phyloP scores from a whole-genome alignment of 2,888 invertebrate genomes.

The Sarcophaga rosellei region DNA sequence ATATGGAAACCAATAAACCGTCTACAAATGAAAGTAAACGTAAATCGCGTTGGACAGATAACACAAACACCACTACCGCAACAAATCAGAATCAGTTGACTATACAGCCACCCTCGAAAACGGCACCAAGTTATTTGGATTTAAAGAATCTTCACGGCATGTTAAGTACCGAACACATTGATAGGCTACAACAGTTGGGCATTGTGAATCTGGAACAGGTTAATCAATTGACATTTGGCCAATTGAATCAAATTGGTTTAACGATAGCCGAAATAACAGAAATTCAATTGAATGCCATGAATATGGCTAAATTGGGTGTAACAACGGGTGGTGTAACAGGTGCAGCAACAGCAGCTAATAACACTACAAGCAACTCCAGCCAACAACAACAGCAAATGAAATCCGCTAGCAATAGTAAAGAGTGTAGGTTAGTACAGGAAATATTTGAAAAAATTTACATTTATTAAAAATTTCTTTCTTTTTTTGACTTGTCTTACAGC shows the following conservation, averaged over 20 bases:
- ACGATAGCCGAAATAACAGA: conserved; percentile 84
- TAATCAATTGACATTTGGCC: conserved; percentile 84
- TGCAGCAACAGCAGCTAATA: neutral
- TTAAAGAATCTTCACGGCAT: conserved; percentile 84
- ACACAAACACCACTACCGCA: conserved; percentile 21
- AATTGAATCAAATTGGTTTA: conserved; percentile 84
- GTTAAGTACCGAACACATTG: conserved; percentile 83
- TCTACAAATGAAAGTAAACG: conserved; percentile 72
- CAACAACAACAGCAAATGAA: conserved; percentile 23
- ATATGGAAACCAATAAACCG: conserved; percentile 52
- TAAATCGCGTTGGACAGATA: conserved; percentile 80
- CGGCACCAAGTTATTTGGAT: conserved; percentile 81
- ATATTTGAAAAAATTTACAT: conserved; percentile 18
- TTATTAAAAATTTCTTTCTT: conserved; percentile 37
- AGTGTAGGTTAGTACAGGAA: neutral
- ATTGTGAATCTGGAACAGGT: conserved; percentile 85
- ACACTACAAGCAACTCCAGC: neutral
- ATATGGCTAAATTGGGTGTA: conserved; percentile 81
- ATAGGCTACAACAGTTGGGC: conserved; percentile 84
- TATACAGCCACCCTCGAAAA: conserved; percentile 65
- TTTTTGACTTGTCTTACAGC: conserved; percentile 14
- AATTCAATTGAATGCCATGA: conserved; percentile 85
- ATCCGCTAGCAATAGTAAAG: neutral
- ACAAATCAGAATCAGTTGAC: conserved; percentile 38
- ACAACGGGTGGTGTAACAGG: conserved; percentile 17